Base-by-base conservation (phyloP, 2,888 invertebrate genomes). In the Brachypalpus laphriformis region DNA sequence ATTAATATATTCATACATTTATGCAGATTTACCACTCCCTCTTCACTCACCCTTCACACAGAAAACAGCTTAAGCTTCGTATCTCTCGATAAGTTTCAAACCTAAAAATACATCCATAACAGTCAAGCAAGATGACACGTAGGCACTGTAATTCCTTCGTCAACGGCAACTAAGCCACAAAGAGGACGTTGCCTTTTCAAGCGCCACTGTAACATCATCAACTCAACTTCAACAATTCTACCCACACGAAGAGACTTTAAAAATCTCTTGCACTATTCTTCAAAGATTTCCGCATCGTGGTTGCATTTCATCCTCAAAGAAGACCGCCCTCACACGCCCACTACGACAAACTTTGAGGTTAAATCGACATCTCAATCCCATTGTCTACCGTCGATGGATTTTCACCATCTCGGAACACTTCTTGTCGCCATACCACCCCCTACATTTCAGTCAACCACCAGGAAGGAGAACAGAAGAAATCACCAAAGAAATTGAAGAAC, bases 351-450 rank as follows among this genome's bases (percentile, higher is more conserved):
- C 74, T 80, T 80, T 85, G 80, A 65, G 80, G 75, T 75, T 85
- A 85, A 85, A 85, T 74, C 85, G 85, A 81, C 85, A 81, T 76
- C 71, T 61, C 85, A 85, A 81, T 85, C 59, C 51, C 57, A 75
- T 81, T 85, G 81, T 75, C 83, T 83, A 56, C 57, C 68, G 66
- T 68, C 83, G 65, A 85, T 71, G 70, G 59, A 75, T 65, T 70
- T 45, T 65, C 40, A 49, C 42, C 75, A 70, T 61, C 31, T 2
- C 18, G 6, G 63, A 57, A 68, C 68, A 54, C 42, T 42, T 77
- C 66, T 51, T 59, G 42, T 56, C 51, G 34, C 7, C 59, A 47
- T 57, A 54, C 61, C 37, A 42, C 16, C 45, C 31, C 28, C 25
- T 2, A n/a, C 28, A 14, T 56, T 14, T 2, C 40, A 59, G 20